Conservation (phyloP, 2,888 invertebrate species). For the Lepas anatifera region DNA sequence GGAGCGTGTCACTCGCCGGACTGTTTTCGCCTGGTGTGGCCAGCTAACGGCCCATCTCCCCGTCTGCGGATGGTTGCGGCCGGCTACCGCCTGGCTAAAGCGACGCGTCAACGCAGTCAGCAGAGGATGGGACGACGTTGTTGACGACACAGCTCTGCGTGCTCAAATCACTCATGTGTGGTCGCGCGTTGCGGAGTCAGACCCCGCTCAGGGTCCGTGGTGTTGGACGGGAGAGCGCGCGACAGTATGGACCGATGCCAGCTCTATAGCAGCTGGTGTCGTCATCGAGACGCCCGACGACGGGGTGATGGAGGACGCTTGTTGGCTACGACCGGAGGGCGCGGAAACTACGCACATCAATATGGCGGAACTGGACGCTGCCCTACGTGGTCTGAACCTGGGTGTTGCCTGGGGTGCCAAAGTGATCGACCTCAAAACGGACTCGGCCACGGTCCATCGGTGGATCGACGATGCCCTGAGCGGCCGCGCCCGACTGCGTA, state of each 20-base stretch:
- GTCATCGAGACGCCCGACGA: no score
- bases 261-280: background rate
- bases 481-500: no score
- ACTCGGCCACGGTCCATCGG: no score
- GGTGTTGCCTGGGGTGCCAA: no score
- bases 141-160: background rate
- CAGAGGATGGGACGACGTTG: background rate
- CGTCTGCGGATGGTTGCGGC: slow-evolving; percentile 12
- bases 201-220: background rate
- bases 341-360: no score
- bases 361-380: no score
- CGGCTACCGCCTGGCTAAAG: slow-evolving; percentile 9
- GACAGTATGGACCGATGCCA: background rate
- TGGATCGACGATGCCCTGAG: no score
- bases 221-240: background rate
- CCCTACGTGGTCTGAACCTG: no score
- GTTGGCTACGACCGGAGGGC: no score
- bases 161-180: background rate
- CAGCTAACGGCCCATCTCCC: slow-evolving; percentile 5
- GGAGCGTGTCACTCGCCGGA: background rate
- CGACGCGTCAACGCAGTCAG: background rate
- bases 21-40: slow-evolving; percentile 14
- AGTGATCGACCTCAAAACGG: no score
- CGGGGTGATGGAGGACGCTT: no score
- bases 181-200: background rate